These are phyloP conservation scores for Coptodon bakossiorum DNA, from an alignment of 2,113 vertebrate genomes.

Conservation along the genomic window DNA sequence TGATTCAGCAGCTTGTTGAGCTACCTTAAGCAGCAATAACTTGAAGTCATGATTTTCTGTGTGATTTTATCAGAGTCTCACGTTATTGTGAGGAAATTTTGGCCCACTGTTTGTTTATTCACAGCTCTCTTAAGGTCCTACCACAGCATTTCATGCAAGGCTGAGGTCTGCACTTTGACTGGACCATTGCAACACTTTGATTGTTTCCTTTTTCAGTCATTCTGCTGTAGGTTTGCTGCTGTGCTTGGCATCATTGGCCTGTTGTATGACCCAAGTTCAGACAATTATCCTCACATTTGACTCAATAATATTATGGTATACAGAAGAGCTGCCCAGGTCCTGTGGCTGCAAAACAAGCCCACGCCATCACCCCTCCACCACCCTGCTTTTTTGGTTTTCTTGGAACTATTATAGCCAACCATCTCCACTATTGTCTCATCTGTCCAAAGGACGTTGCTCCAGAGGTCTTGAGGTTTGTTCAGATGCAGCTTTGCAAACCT, in stretches of 20 bases:
- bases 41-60: background rate
- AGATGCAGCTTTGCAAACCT: background rate
- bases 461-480: background rate
- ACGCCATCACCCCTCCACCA: background rate
- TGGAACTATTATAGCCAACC: background rate
- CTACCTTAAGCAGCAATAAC: background rate
- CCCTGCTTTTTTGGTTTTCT: background rate
- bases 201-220: background rate
- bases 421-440: background rate
- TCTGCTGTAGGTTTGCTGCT: background rate
- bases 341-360: background rate
- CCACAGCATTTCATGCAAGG: background rate
- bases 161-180: background rate
- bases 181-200: background rate
- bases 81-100: background rate
- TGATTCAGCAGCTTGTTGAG: background rate
- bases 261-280: background rate
- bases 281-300: background rate
- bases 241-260: background rate
- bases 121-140: background rate
- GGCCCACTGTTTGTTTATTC: background rate
- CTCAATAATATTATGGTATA: background rate
- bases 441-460: background rate
- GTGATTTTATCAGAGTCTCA: background rate
- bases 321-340: background rate